phyloP scores from a whole-genome alignment of 2,113 vertebrate genomes.

The Mohoua ochrocephala region DNA sequence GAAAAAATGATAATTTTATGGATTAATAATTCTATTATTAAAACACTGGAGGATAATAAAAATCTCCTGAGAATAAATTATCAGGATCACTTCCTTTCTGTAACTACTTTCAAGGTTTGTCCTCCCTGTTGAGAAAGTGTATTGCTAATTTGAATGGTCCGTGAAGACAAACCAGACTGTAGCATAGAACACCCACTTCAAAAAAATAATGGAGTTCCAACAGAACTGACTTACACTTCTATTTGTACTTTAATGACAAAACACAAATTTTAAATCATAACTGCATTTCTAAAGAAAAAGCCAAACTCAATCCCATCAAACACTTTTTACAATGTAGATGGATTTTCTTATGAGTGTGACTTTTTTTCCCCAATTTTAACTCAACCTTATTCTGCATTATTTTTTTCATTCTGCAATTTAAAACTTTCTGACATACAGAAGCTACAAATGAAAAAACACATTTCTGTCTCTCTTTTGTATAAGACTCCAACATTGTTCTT shows the following conservation, averaged over 20 bases:
- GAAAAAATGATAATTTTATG: background rate
- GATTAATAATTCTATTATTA: background rate
- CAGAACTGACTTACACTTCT: background rate
- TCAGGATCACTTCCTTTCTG: background rate
- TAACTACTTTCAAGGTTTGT: background rate
- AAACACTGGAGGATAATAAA: background rate
- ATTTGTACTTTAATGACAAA: background rate
- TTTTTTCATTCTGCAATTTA: background rate
- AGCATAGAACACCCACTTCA: background rate
- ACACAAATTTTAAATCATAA: background rate
- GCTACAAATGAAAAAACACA: background rate
- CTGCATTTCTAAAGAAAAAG: background rate
- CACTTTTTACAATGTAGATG: background rate
- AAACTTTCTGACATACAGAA: background rate
- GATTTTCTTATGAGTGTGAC: background rate
- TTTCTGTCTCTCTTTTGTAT: background rate
- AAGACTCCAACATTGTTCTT: background rate
- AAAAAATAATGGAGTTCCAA: background rate
- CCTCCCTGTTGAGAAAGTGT: background rate
- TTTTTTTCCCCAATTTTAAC: background rate
- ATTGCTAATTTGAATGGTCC: background rate
- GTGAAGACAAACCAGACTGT: background rate
- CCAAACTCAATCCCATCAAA: background rate
- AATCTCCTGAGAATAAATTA: background rate
- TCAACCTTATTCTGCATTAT: background rate